Base-by-base conservation (phyloP, 2,113 vertebrate genomes). In the Hassar affinis region DNA sequence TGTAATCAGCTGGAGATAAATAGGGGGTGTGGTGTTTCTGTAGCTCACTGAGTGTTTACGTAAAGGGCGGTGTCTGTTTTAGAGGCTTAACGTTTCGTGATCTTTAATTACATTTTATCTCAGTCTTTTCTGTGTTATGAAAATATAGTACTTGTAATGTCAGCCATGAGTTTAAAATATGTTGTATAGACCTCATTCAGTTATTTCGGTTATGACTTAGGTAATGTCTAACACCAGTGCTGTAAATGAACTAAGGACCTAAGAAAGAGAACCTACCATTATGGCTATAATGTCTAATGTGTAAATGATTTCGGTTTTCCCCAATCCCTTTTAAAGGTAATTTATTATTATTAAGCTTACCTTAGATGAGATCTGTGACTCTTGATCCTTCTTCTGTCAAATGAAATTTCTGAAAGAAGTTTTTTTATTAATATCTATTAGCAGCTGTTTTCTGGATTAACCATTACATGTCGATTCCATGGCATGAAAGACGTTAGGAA, bases 1-100 rank as follows among this genome's bases (percentile, higher is more conserved):
- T 82, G 64, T 85, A 85, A 87, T 85, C 80, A 80, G 78, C 38
- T 59, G 76, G 22, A 82, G 80, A 66, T 82, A 82, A 87, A 61
- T 51, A 59, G 54, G 15, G 72, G 86, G 83, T 85, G 83, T 83
- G 86, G 80, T 27, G 54, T 45, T 33, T 64, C 77, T 61, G 56
- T 59, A 27, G 69, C 69, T 82, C 47, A 35, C 54, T 35, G 18
- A 35, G 52, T 84, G 71, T 42, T 84, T 81, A 78, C 82, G 54
- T 68, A 78, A 52, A 79, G 81, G 71, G 68, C 12, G 35, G 57
- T 66, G 82, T 76, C 74, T 78, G 27, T 66, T 52, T 27, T 62
- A 61, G 54, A 84, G 38, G 52, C 14, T 64, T 38, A 76, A 22
- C 47, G 54, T 66, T 76, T 4, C 47, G 33, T 45, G 20, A 15